Conservation (phyloP, 2,888 invertebrate species). For the Eledone cirrhosa region DNA sequence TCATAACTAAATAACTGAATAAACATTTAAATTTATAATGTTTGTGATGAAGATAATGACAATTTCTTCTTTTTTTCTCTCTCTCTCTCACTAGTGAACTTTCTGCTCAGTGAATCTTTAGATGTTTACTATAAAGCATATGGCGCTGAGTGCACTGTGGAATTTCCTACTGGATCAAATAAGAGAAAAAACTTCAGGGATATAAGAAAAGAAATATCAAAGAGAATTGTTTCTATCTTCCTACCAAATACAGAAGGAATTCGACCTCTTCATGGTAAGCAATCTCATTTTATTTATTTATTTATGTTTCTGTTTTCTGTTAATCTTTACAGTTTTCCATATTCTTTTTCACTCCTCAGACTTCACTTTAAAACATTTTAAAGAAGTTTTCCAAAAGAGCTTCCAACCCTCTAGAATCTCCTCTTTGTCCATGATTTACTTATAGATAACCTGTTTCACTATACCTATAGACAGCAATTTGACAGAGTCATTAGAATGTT, state of each 20-base stretch:
- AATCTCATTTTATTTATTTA: not conserved
- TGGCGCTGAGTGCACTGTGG: slow-evolving; percentile 41
- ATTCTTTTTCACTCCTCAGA: not conserved
- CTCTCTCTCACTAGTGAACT: slow-evolving; percentile 54
- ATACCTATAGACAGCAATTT: too few species aligned
- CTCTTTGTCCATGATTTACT: too few species aligned
- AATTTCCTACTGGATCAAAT: slow-evolving; percentile 45
- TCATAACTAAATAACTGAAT: too few species aligned
- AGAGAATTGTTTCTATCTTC: slow-evolving; percentile 49
- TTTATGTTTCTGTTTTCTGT: not conserved
- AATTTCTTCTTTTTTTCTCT: not conserved
- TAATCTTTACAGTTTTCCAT: not conserved
- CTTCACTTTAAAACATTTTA: not conserved
- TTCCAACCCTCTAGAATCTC: not conserved
- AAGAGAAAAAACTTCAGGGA: slow-evolving; percentile 38
- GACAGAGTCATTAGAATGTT: too few species aligned
- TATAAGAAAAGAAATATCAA: slow-evolving; percentile 41
- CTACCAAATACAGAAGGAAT: slow-evolving; percentile 47
- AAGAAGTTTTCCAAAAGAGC: not conserved
- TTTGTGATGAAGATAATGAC: not conserved
- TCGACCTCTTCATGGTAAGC: slow-evolving; percentile 60
- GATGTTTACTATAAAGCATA: slow-evolving; percentile 45
- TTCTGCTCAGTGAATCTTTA: slow-evolving; percentile 57
- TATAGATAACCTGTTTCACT: too few species aligned
- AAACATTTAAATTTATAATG: too few species aligned